Evolutionary conservation across 2,797 vertebrate species (phyloP).

Genomic region (Melanotaenia pygmaea): DNA sequence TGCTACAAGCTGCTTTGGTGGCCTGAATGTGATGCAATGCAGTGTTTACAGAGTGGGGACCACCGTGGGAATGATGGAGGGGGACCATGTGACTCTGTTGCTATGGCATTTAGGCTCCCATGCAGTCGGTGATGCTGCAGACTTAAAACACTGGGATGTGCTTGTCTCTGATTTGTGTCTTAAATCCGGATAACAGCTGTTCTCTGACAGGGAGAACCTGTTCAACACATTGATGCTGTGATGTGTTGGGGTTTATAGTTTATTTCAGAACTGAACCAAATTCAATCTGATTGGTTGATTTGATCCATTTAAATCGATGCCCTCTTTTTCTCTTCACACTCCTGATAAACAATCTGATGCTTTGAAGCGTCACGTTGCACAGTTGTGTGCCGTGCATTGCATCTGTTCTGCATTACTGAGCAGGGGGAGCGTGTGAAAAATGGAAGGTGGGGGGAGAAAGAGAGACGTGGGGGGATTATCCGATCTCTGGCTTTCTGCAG

Average conservation of each 20-base stretch:
- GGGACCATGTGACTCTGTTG: slow-evolving; percentile 80
- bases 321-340: slow-evolving; percentile 15
- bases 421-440: slow-evolving; percentile 57
- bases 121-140: slow-evolving; percentile 71
- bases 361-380: slow-evolving; percentile 63
- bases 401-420: slow-evolving; percentile 82
- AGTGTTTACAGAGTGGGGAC: slow-evolving; percentile 56
- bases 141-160: slow-evolving; percentile 48
- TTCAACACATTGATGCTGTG: too few species aligned
- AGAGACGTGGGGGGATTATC: slow-evolving; percentile 62
- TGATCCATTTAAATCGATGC: neutral
- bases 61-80: slow-evolving; percentile 58
- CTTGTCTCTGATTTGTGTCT: slow-evolving; percentile 31
- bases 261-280: neutral
- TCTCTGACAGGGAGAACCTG: neutral
- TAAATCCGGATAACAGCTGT: slow-evolving; percentile 8
- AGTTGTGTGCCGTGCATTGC: slow-evolving; percentile 39
- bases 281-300: neutral
- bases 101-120: slow-evolving; percentile 80
- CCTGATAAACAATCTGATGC: slow-evolving; percentile 43
- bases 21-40: slow-evolving; percentile 44
- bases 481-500: slow-evolving; percentile 65
- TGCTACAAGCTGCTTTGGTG: slow-evolving; percentile 12
- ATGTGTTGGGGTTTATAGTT: neutral
- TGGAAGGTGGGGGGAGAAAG: slow-evolving; percentile 7